phyloP scores from a whole-genome alignment of 2,888 invertebrate genomes.

The Cheilosia vulpina region DNA sequence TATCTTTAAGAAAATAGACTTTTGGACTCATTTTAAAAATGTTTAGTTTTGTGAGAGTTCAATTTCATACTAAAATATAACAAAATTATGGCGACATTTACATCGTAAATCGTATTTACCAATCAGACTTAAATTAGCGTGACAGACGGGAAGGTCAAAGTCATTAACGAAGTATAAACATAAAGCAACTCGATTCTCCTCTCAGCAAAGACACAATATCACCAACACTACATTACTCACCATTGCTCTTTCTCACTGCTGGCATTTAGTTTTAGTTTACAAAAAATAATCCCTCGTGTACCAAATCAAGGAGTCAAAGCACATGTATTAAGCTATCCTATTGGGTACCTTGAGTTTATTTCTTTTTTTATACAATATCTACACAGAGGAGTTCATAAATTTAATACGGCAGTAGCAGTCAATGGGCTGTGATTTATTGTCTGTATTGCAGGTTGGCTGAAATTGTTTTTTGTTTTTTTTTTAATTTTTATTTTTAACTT shows the following conservation, averaged over 20 bases:
- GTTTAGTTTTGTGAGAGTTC: too few species aligned
- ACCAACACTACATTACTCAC: constrained; percentile 10
- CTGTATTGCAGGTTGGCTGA: constrained; percentile 69
- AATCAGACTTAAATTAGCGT: too few species aligned
- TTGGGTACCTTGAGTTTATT: constrained; percentile 12
- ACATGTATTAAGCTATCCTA: constrained; percentile 57
- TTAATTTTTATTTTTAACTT: constrained; percentile 72
- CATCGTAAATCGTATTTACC: too few species aligned
- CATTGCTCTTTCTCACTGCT: not conserved
- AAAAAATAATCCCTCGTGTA: constrained; percentile 30
- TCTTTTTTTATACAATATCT: constrained; percentile 17
- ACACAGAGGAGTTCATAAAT: constrained; percentile 25
- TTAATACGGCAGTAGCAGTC: constrained; percentile 26
- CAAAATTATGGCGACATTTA: too few species aligned
- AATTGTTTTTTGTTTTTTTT: constrained; percentile 59
- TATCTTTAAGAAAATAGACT: too few species aligned
- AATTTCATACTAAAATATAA: too few species aligned
- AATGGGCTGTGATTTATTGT: constrained; percentile 46
- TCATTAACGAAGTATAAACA: not conserved
- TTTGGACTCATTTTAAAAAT: too few species aligned
- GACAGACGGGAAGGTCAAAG: not conserved
- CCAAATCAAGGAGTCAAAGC: constrained; percentile 9
- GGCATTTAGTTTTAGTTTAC: not conserved
- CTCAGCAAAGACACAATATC: constrained; percentile 52
- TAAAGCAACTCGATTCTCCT: not conserved